Percentiles rank a stretch among this genome's conserved stretches.
Conservation (phyloP, 2,113 vertebrate genomes). For the Rhea americana region DNA sequence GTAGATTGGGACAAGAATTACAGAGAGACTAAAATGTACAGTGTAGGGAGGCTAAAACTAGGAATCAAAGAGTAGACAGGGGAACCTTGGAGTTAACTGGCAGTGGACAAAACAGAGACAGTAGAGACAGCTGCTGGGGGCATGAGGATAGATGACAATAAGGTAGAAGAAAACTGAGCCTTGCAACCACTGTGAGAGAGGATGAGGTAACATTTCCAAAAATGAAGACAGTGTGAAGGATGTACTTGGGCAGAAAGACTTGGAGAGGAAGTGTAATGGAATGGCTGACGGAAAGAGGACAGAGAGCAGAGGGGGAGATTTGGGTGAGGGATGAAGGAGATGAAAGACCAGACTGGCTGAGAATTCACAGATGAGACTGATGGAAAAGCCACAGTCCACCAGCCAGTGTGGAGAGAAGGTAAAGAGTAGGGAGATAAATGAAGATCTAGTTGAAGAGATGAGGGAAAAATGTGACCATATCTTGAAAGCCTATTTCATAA, state of each 20-base stretch:
- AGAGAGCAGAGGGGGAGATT: not conserved
- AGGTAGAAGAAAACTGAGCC: not conserved
- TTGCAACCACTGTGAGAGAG: not conserved
- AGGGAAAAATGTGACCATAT: not conserved
- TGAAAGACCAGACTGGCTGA: not conserved
- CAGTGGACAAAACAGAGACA: not conserved
- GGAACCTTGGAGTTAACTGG: not conserved
- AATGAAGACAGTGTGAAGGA: not conserved
- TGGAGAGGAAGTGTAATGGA: not conserved
- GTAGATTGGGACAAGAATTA: not conserved
- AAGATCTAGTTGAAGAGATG: not conserved
- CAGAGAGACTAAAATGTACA: not conserved
- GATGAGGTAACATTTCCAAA: not conserved
- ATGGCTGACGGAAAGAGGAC: not conserved
- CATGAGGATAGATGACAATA: not conserved
- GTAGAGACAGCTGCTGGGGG: not conserved
- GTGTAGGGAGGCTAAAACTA: not conserved
- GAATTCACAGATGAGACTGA: not conserved
- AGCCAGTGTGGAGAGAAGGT: not conserved
- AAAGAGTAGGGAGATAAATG: not conserved
- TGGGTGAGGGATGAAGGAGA: fast-evolving
- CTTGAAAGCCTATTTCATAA: not conserved
- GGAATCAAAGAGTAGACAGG: not conserved
- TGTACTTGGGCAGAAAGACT: not conserved
- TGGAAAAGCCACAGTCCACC: not conserved